Percentiles rank a stretch among this genome's conserved stretches.
These are phyloP conservation scores for Silurus lanzhouensis DNA, from an alignment of 2,797 vertebrate genomes.

Conservation along the genomic window DNA sequence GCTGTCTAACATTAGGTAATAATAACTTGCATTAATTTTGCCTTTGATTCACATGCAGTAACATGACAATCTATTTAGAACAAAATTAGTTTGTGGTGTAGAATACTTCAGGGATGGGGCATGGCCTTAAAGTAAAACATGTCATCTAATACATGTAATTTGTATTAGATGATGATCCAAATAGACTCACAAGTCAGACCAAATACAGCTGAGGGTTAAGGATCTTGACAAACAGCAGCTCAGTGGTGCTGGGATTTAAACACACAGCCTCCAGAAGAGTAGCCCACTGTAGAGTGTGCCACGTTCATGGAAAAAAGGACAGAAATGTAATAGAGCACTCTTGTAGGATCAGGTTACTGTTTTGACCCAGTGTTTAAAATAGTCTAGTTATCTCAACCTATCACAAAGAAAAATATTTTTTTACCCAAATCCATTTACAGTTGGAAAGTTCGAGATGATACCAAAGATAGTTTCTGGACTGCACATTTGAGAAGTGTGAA, in stretches of 20 bases:
- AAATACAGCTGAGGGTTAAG: not conserved
- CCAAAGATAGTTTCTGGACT: constrained; percentile 13
- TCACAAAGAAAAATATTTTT: not conserved
- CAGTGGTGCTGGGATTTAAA: constrained; percentile 5
- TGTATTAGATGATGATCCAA: not conserved
- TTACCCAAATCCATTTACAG: not conserved
- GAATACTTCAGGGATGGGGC: not conserved
- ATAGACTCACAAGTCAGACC: not conserved
- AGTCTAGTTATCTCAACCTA: not conserved
- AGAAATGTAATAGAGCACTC: not conserved
- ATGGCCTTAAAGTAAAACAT: not conserved
- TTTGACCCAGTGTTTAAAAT: not conserved
- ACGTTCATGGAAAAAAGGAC: not conserved
- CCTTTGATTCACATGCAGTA: not conserved
- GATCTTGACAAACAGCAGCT: not conserved
- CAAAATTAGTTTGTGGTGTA: not conserved
- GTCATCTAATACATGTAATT: not conserved
- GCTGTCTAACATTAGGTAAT: not conserved
- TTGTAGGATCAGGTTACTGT: not conserved
- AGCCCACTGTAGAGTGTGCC: not conserved
- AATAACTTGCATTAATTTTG: not conserved
- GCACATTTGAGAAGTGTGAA: constrained; percentile 18
- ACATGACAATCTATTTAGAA: not conserved
- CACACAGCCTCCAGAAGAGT: not conserved
- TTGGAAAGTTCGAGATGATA: not conserved